A percentile compares a stretch with the other conserved stretches of the same genome.
These are phyloP conservation scores for Fulica atra DNA, from an alignment of 2,113 vertebrate genomes.

Conservation along the genomic window DNA sequence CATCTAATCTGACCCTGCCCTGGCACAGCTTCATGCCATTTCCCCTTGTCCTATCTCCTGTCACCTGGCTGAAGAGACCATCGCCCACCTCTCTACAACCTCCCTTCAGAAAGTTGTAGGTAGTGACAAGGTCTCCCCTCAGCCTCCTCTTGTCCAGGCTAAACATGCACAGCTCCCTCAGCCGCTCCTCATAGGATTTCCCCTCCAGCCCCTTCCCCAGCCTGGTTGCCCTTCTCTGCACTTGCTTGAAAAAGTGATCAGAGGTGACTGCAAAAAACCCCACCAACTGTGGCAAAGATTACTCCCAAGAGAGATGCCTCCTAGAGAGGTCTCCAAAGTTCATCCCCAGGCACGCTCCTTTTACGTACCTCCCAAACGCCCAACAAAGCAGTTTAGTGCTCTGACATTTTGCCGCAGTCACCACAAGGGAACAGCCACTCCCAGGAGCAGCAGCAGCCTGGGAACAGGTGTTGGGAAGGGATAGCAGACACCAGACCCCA, in stretches of 20 bases:
- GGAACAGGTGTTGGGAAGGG: neutral
- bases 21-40: too few relatives aligned
- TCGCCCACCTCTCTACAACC: too few relatives aligned
- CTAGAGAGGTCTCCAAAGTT: neutral
- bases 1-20: too few relatives aligned
- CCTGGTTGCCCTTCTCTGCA: too few relatives aligned
- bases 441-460: neutral
- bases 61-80: too few relatives aligned
- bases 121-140: too few relatives aligned
- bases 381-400: neutral
- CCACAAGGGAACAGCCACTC: neutral
- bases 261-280: neutral
- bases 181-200: too few relatives aligned
- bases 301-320: neutral
- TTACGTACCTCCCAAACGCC: neutral
- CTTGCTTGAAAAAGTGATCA: neutral
- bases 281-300: neutral
- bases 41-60: too few relatives aligned
- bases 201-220: too few relatives aligned
- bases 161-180: too few relatives aligned
- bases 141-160: too few relatives aligned
- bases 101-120: too few relatives aligned
- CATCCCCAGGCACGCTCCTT: neutral
- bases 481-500: neutral
- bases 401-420: neutral